Evolutionary conservation across 2,888 invertebrate genomes (phyloP), one percentile per base, ranked within the genome.

Genomic region (Zygaena filipendulae): DNA sequence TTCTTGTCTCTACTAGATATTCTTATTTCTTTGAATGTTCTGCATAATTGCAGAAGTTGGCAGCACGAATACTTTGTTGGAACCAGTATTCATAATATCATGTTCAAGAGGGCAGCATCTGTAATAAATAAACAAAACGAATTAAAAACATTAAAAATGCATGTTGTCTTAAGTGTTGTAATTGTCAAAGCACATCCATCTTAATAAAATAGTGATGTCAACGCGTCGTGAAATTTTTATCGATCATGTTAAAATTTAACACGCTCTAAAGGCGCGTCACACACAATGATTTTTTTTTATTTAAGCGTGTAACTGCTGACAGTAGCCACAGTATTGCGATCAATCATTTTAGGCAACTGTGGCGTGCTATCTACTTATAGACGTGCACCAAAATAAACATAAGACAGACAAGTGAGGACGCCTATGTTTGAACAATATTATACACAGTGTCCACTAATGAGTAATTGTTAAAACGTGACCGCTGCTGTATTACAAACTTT

Each of bases 301-400:
- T 57, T 48, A 52, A 51, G 49, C 59, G 54, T 58, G 47, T 54
- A 58, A 62, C 52, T 38, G 39, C 40, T 46, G 36, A 44, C 50
- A 48, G 60, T 57, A 57, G 62, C 51, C 29, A 40, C 33, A 46
- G 48, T 57, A 56, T 56, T 59, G 56, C 60, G 52, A 74, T 74
- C 69, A 59, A 72, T 75, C 71, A 74, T 58, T 43, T 45, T 62
- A n/a, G n/a, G n/a, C n/a, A 59, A 64, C 55, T 50, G 54, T 43
- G 37, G 42, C 36, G 49, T 49, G 49, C 42, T 59, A 60, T 55
- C 52, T 49, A 42, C 42, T 45, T 42, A 25, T 22, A 39, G 35
- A 39, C 39, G 39, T 43, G 39, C 43, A 46, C 46, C 52, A 54
- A 55, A 62, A 59, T 60, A 68, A 69, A 68, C 61, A 58, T 41